Conservation (phyloP, 2,888 invertebrate species). For the Drosophila helvetica region DNA sequence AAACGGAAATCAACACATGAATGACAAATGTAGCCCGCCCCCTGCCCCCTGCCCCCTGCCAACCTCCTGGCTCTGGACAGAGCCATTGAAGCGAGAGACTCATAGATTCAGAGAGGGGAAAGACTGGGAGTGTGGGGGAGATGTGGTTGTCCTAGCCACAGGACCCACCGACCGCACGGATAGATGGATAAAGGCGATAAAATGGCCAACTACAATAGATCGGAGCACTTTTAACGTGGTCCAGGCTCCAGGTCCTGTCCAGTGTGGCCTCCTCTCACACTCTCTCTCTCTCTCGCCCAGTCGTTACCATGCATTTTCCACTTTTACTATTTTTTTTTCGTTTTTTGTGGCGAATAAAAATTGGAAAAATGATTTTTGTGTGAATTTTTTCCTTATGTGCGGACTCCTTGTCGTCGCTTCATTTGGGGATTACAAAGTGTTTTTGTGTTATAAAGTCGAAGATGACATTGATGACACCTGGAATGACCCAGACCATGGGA, state of each 20-base stretch:
- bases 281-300: too few relatives aligned
- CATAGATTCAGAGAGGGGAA: conserved; percentile 23
- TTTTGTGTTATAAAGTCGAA: conserved; percentile 80
- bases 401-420: conserved; percentile 64
- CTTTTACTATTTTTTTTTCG: neutral
- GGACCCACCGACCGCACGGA: conserved; percentile 19
- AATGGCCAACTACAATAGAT: conserved; percentile 73
- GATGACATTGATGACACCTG: conserved; percentile 79
- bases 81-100: conserved; percentile 64
- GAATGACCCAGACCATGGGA: conserved; percentile 59
- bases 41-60: conserved; percentile 25
- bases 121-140: neutral
- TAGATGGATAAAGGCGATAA: conserved; percentile 51
- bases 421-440: conserved; percentile 80
- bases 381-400: conserved; percentile 18
- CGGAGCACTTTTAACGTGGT: conserved; percentile 2
- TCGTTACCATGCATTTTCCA: conserved; percentile 2
- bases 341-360: conserved; percentile 21
- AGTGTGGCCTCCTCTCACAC: neutral
- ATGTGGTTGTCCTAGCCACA: neutral
- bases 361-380: conserved; percentile 31
- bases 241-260: neutral
- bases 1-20: conserved; percentile 83
- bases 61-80: conserved; percentile 4
- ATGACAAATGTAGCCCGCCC: conserved; percentile 79